Evolutionary conservation across 37 sponge, comb jelly and placozoan genomes (phyloP).

Genomic region (Beroe forskalii): DNA sequence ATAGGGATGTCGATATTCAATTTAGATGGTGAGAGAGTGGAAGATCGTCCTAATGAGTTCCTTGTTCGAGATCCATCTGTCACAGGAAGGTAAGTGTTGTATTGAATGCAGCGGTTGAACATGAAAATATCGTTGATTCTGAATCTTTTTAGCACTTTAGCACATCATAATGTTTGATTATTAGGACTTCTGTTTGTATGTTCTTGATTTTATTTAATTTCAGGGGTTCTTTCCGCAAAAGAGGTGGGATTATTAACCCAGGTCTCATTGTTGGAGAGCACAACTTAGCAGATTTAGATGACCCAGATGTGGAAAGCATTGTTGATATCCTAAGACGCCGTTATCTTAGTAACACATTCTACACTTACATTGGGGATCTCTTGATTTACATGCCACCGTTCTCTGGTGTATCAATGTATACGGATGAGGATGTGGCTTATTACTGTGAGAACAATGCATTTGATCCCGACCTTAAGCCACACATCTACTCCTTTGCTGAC

Average conservation of each 20-base stretch:
- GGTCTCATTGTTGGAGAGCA: neutral
- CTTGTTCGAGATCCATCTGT: slow-evolving; percentile 39
- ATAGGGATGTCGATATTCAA: neutral
- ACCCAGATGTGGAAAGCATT: slow-evolving; percentile 34
- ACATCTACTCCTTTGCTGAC: slow-evolving; percentile 62
- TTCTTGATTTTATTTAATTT: neutral
- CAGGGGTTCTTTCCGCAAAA: slow-evolving; percentile 44
- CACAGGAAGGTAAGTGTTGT: neutral
- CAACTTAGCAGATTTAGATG: slow-evolving; percentile 42
- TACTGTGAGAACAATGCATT: slow-evolving; percentile 65
- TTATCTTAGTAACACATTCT: slow-evolving; percentile 25
- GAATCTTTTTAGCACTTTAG: neutral
- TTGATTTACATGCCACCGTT: slow-evolving; percentile 59
- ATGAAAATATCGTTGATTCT: too few species aligned
- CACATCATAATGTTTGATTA: neutral
- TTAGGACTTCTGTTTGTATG: too few species aligned
- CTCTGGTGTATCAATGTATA: slow-evolving; percentile 57
- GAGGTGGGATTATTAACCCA: slow-evolving; percentile 13
- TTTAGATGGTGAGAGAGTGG: neutral
- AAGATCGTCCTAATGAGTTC: slow-evolving; percentile 42
- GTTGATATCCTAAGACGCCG: neutral
- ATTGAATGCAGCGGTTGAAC: too few species aligned
- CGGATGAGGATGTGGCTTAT: slow-evolving; percentile 38
- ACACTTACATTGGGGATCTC: slow-evolving; percentile 52
- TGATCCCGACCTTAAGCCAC: slow-evolving; percentile 56